A percentile compares a stretch with the other conserved stretches of the same genome.
phyloP scores from a whole-genome alignment of 2,797 vertebrate species.

The Urophycis tenuis region DNA sequence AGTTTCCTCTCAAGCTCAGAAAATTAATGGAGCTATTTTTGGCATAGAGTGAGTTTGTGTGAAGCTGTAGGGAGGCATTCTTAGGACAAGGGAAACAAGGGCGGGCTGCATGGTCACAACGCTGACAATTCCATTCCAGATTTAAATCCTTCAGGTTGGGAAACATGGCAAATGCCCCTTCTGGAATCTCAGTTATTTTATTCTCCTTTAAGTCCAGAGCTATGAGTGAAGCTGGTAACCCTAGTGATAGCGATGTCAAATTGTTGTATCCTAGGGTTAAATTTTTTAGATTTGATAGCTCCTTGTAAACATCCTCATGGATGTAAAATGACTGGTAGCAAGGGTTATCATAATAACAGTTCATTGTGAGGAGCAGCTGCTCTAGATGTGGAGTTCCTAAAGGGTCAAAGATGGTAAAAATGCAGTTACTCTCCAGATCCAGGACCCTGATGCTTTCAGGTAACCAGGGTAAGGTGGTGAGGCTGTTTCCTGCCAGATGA shows the following conservation, averaged over 20 bases:
- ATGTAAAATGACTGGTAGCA: constrained; percentile 66
- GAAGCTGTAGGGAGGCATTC: constrained; percentile 59
- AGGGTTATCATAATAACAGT: constrained; percentile 79
- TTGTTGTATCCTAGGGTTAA: constrained; percentile 76
- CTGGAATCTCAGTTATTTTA: constrained; percentile 62
- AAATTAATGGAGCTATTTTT: constrained; percentile 54
- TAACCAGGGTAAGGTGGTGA: constrained; percentile 69
- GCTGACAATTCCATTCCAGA: constrained; percentile 81
- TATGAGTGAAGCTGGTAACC: constrained; percentile 69
- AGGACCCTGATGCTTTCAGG: constrained; percentile 68
- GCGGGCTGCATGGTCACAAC: constrained; percentile 78
- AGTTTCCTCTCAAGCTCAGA: constrained; percentile 72
- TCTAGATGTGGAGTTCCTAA: constrained; percentile 56
- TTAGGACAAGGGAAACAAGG: constrained; percentile 75
- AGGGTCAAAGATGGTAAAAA: constrained; percentile 62
- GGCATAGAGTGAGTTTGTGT: constrained; percentile 53
- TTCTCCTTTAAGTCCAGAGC: constrained; percentile 75
- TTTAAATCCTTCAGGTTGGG: constrained; percentile 58
- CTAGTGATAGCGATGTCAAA: constrained; percentile 66
- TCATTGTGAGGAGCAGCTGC: constrained; percentile 63
- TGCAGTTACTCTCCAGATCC: constrained; percentile 69
- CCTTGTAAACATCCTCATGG: constrained; percentile 56
- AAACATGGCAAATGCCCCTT: constrained; percentile 67
- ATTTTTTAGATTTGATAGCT: constrained; percentile 61
- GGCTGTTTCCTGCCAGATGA: constrained; percentile 73